Base-by-base conservation (phyloP, 2,797 vertebrate genomes). In the Megalops cyprinoides region DNA sequence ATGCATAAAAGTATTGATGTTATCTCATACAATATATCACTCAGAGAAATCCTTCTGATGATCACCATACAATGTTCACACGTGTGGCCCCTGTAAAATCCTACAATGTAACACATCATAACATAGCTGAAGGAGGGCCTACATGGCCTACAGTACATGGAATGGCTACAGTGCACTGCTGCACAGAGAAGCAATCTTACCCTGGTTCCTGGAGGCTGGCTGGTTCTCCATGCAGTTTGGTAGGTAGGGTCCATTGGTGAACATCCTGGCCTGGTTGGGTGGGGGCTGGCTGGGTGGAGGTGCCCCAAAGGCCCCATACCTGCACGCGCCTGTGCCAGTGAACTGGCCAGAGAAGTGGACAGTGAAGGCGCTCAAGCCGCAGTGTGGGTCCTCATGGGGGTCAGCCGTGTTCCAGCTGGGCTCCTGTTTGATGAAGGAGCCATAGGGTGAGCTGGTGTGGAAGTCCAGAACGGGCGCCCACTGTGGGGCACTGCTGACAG, bases 261-360 rank as follows among this genome's bases (percentile, higher is more conserved):
- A 99, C 95, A 99, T 97, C 90, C 97, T 93, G n/a, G 95, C 89
- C 88, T 96, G 95, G 74, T 90, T 89, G n/a, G 96, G 85, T 73
- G 97, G 90, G 31, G 96, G 87, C 91, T 98, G 98, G 90, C 94
- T 96, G 75, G 96, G 93, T n/a, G 96, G 93, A 0, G 96, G 95
- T 0, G 96, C 94, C 25, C 96, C 96, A 65, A 98, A 98, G 0
- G 98, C 90, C 5, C 97, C 97, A 79, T 98, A 98, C 91, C 98
- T 95, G 84, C 98, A 98, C 82, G 98, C 97, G 20, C 97, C 98
- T 0, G 97, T 98, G 73, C 97, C 97, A 0, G 97, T 98, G 91
- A 98, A 98, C 92, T 98, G 98, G n/a, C 97, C 97, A 0, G 98
- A 98, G 94, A 99, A 98, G 91, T 99, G 98, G 7, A 98, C 96